Base-by-base conservation (phyloP, 1,140 invertebrate species). In the Phymorhynchus buccinoides region DNA sequence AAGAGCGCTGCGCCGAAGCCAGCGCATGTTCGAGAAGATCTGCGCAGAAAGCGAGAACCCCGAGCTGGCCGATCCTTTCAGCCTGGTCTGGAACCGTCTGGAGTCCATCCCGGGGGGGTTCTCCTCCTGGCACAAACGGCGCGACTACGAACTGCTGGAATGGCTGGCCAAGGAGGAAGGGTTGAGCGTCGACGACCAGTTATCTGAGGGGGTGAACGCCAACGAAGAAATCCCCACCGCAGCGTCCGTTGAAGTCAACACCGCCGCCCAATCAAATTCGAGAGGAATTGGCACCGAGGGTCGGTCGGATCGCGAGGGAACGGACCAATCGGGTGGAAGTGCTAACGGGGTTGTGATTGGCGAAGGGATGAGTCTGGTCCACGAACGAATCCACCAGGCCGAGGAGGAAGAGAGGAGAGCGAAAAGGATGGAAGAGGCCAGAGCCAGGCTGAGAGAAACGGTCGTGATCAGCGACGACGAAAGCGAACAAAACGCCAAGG, bases 61-160 rank as follows among this genome's bases (percentile, higher is more conserved):
- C 1, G 35, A 27, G 1, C 42, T 39, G 3, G 35, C 22, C 27
- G n/a, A 79, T 14, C 41, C 41, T 44, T 56, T 52, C 77, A 79
- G 44, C 6, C 27, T 79, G 41, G 6, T 7, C 6, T 30, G 44
- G 32, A 0, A 18, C 30, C 32, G 30, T 3, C 42, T 41, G 16
- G 7, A 52, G 37, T 42, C 30, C 30, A 56, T 7, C 27, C n/a
- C 1, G 35, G 18, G 14, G 18, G 37, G 35, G 35, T 86, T 39
- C 27, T 27, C 32, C 81, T 27, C 3, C 14, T 83, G 79, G 77
- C 56, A 32, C 48, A 78, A 37, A 77, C 77, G 16, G 68, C n/a
- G 9, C 44, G 44, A 84, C 41, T 73, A 73, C 80, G 42, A 62
- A 42, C 73, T 42, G 79, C 39, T 84, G 68, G 66, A 86, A 32